Evolutionary conservation across 2,888 invertebrate species (phyloP), one percentile per base, ranked within the genome.

Genomic region (Temnothorax rugatulus): DNA sequence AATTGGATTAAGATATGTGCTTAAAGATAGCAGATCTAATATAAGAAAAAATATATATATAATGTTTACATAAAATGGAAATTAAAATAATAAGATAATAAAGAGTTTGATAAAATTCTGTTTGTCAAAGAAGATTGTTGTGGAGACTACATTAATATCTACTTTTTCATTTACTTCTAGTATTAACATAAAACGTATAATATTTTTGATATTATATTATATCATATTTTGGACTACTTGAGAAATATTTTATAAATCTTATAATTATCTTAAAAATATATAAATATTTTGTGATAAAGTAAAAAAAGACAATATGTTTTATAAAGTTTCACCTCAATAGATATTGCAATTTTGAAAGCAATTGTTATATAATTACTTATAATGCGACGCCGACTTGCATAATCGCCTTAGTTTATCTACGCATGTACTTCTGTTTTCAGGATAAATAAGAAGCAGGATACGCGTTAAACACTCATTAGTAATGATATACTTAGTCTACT

Each of bases 381-480:
- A 54, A 73, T 0, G 41, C 13, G 21, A 71, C 15, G 15, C 2
- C 61, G 15, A 47, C 2, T 44, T 29, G 18, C 9, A 47, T 64
- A 64, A 50, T 64, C 4, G 21, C 11, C 13, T 64, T 25, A 76
- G 21, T 76, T 41, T 29, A 34, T 59, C 44, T 44, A 74, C 74
- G 52, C 75, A 15, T 47, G 34, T 50, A 25, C 66, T 63, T 83
- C 21, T 66, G 21, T 83, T 8, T 52, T 1, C 15, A 50, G 25
- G 47, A 13, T 34, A n/a, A 86, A 79, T 54, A 73, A 84, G 21
- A 77, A 74, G 54, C 38, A 59, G 44, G 59, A 54, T 44, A 66
- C 13, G 66, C 52, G 52, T 84, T 77, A 64, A 34, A 44, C n/a
- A 44, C n/a, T 41, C 9, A 66, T 83, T 82, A 82, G 61, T 74